Conservation (phyloP, 1,140 invertebrate species). For the Orius laevigatus region DNA sequence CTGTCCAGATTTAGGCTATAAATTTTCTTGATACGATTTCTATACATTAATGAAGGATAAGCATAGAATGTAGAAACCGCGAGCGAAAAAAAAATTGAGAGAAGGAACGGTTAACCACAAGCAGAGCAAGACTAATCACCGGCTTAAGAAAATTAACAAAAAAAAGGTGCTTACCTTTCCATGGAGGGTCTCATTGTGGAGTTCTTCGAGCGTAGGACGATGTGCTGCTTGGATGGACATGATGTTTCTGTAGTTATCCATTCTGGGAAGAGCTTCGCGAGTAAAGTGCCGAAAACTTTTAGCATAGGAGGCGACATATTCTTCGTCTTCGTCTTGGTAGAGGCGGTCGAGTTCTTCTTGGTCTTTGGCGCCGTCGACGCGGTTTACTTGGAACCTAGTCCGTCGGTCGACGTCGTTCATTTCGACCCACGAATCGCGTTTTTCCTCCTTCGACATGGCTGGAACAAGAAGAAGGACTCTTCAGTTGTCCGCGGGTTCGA, state of each 20-base stretch:
- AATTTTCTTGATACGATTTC: too few relatives aligned
- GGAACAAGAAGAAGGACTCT: too few relatives aligned
- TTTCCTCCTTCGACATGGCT: too few relatives aligned
- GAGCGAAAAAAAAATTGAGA: too few relatives aligned
- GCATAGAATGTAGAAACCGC: too few relatives aligned
- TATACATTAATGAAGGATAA: too few relatives aligned
- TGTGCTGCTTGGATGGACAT: slow-evolving; percentile 75
- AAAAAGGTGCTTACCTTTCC: slow-evolving; percentile 41
- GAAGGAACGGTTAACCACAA: too few relatives aligned
- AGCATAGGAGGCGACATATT: slow-evolving; percentile 53
- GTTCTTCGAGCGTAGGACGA: slow-evolving; percentile 78
- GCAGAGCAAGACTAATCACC: too few relatives aligned
- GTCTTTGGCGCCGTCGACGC: slow-evolving; percentile 30
- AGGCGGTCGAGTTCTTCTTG: slow-evolving; percentile 28
- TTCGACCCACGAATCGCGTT: slow-evolving; percentile 6
- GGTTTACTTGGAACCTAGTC: slow-evolving; percentile 39
- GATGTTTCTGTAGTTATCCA: slow-evolving; percentile 90
- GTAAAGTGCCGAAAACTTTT: slow-evolving; percentile 79
- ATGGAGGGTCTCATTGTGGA: slow-evolving; percentile 69
- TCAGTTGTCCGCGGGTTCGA: too few relatives aligned
- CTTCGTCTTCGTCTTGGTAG: slow-evolving; percentile 23
- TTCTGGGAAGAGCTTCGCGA: slow-evolving; percentile 70
- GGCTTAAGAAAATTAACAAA: too few relatives aligned
- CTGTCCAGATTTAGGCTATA: too few relatives aligned
- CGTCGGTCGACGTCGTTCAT: slow-evolving; percentile 23